Conservation (phyloP, 1,140 invertebrate genomes). For the Centruroides vittatus region DNA sequence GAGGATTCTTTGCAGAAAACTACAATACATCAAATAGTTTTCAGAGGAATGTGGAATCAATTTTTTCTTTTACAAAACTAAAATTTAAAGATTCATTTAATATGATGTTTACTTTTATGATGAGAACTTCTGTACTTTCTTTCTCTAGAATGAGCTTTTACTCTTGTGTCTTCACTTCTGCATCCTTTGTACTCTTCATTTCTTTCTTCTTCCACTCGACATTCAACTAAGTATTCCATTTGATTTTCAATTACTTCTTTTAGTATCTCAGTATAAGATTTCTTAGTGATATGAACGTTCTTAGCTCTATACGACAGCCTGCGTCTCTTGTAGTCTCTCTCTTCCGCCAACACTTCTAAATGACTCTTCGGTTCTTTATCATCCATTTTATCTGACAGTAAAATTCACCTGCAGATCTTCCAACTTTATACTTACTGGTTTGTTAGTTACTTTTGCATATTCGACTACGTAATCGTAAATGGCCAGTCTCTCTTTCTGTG, state of each 20-base stretch:
- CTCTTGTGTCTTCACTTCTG: too few relatives aligned
- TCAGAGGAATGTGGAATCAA: too few relatives aligned
- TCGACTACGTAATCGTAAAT: slow-evolving; percentile 22
- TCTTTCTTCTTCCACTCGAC: neutral
- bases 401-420: slow-evolving; percentile 23
- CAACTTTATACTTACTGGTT: slow-evolving; percentile 16
- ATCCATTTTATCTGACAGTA: slow-evolving; percentile 19
- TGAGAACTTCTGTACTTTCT: too few relatives aligned
- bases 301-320: slow-evolving; percentile 28
- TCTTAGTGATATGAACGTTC: slow-evolving; percentile 29
- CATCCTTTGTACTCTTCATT: too few relatives aligned
- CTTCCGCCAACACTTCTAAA: slow-evolving; percentile 22
- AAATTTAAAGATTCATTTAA: too few relatives aligned
- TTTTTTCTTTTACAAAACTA: too few relatives aligned
- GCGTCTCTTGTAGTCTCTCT: slow-evolving; percentile 26
- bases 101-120: too few relatives aligned
- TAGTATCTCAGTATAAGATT: slow-evolving; percentile 29
- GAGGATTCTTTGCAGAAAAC: too few relatives aligned
- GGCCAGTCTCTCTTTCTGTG: slow-evolving; percentile 20
- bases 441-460: slow-evolving; percentile 17
- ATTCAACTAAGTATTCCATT: slow-evolving; percentile 16
- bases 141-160: too few relatives aligned
- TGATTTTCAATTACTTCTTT: slow-evolving; percentile 28
- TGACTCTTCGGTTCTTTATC: slow-evolving; percentile 18
- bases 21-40: too few relatives aligned